These are phyloP conservation scores for Eupithecia exiguata DNA, from an alignment of 2,888 invertebrate species.

Conservation along the genomic window DNA sequence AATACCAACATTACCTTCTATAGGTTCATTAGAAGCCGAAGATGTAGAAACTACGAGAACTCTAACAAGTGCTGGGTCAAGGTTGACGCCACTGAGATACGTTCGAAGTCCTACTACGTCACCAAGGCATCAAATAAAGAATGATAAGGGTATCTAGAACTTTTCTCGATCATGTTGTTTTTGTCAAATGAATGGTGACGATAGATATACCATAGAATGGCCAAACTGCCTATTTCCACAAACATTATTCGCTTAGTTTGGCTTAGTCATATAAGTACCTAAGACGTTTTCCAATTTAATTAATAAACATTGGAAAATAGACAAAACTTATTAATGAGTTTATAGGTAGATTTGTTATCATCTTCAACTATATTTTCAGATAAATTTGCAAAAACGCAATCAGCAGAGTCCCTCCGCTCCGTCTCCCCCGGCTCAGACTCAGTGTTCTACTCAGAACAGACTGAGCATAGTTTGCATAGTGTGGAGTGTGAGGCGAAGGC, in stretches of 20 bases:
- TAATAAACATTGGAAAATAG: too few species aligned
- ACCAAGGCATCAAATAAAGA: slow-evolving; percentile 79
- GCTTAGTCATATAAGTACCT: too few species aligned
- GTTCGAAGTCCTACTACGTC: slow-evolving; percentile 79
- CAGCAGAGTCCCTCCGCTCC: slow-evolving; percentile 94
- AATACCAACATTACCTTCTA: slow-evolving; percentile 76
- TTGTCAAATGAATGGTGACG: not conserved
- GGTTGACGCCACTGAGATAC: slow-evolving; percentile 77
- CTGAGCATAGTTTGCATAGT: slow-evolving; percentile 80
- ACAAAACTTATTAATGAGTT: too few species aligned
- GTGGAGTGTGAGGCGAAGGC: slow-evolving; percentile 85
- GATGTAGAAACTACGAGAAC: slow-evolving; percentile 78
- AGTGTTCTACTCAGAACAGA: slow-evolving; percentile 93
- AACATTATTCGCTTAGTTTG: not conserved
- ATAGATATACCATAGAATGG: not conserved
- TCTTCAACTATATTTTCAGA: slow-evolving; percentile 55
- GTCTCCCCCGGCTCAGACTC: slow-evolving; percentile 96
- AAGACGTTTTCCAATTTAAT: not conserved
- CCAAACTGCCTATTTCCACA: not conserved
- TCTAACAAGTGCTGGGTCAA: slow-evolving; percentile 78
- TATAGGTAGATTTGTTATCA: not conserved
- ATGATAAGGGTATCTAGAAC: slow-evolving; percentile 64
- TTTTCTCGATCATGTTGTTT: not conserved
- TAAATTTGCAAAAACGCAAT: slow-evolving; percentile 89
- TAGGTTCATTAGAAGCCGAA: slow-evolving; percentile 80